Base-by-base conservation (phyloP, 2,888 invertebrate genomes). In the Tinea semifulvella region DNA sequence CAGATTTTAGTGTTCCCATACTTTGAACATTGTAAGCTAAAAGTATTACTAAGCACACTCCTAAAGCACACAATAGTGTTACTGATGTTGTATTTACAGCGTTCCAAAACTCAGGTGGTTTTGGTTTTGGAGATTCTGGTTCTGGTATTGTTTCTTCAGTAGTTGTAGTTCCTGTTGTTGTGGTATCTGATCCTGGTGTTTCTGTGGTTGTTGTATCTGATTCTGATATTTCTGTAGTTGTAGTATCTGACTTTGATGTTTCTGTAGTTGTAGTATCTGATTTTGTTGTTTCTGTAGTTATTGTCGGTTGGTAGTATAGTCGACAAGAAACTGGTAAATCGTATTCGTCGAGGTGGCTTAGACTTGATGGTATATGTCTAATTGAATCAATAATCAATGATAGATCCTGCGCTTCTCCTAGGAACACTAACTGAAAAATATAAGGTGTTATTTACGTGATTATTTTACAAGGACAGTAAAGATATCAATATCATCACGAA, bases 341-440 rank as follows among this genome's bases (percentile, higher is more conserved):
- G 5, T 16, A 20, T 40, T 22, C 22, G 2, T 40, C 40, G 22
- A 7, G 2, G 2, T 19, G 22, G n/a, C 13, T 6, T 10, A 22
- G 20, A 20, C 11, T 10, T 7, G 14, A 2, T 13, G 40, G 40
- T 6, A 40, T 22, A 22, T 22, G 18, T 14, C 40, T 14, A 11
- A 40, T 22, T 22, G 40, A 40, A 13, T 40, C 40, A 14, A 40
- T 40, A 17, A 40, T 20, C 3, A 40, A 2, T n/a, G 36, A 36
- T 2, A 2, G n/a, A 18, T 36, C 36, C 5, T 4, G 10, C 18
- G 18, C 18, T 40, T 14, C 40, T n/a, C 40, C 40, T 11, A 40
- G 14, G 2, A 40, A 22, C 2, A 40, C 22, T 2, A 40, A 22
- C 40, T 40, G 40, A 22, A 40, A 40, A n/a, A n/a, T n/a, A n/a